Evolutionary conservation across 2,113 vertebrate genomes (phyloP).

Genomic region (Xyliphius kryptos): DNA sequence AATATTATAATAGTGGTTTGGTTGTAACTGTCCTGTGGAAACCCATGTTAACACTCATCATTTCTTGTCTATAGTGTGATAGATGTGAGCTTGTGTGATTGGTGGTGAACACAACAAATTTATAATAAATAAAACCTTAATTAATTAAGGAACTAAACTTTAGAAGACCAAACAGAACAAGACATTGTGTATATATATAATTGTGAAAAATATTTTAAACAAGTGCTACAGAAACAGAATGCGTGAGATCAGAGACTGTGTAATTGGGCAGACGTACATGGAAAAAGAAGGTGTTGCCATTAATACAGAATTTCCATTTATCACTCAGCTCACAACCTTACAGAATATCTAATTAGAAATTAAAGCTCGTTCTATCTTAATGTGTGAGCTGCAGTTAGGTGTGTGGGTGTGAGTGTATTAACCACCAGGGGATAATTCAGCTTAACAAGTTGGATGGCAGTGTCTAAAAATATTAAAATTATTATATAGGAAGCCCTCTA

Average conservation of each 20-base stretch:
- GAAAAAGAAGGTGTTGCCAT: conserved; percentile 50
- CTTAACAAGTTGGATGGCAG: background rate
- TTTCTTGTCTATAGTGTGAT: no score
- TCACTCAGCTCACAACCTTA: conserved; percentile 28
- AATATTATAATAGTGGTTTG: no score
- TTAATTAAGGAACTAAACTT: no score
- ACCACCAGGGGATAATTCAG: conserved; percentile 38
- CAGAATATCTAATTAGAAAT: conserved; percentile 63
- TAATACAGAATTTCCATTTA: conserved; percentile 61
- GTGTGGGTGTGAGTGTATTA: conserved; percentile 48
- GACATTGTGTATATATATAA: no score
- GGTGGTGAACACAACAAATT: no score
- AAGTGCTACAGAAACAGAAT: conserved; percentile 4
- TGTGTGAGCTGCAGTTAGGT: conserved; percentile 48
- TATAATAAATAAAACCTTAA: no score
- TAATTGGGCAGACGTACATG: conserved; percentile 62
- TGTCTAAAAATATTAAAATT: conserved; percentile 9
- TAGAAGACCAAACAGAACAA: no score
- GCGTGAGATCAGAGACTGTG: conserved; percentile 25
- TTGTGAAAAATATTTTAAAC: no score
- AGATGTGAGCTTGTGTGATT: no score
- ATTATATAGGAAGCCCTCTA: background rate
- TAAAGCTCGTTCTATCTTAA: conserved; percentile 55
- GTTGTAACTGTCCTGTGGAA: no score
- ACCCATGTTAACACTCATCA: no score